phyloP scores from a whole-genome alignment of 2,888 invertebrate species.

The Idaea straminata region DNA sequence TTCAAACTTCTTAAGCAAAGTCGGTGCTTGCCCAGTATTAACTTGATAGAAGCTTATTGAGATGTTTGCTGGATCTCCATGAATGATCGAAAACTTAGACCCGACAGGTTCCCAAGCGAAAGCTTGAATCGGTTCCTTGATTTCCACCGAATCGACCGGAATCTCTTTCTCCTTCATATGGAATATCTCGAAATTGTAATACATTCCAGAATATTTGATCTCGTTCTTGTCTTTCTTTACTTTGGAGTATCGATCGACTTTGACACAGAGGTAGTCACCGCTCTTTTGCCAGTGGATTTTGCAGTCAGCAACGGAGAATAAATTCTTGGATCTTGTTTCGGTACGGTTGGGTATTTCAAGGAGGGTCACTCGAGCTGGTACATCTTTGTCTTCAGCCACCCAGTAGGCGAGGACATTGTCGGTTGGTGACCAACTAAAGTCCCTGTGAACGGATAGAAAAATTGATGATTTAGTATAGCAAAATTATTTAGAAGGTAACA shows the following conservation, averaged over 20 bases:
- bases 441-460: conserved; percentile 75
- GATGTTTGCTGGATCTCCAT: conserved; percentile 91
- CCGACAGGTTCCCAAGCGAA: conserved; percentile 99
- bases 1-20: conserved; percentile 92
- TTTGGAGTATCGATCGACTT: conserved; percentile 89
- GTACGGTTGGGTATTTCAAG: conserved; percentile 94
- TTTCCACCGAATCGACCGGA: conserved; percentile 98
- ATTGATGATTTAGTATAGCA: neutral
- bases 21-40: conserved; percentile 93
- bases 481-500: neutral
- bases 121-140: conserved; percentile 94
- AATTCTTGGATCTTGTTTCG: conserved; percentile 94
- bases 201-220: conserved; percentile 97
- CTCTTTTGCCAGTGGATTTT: conserved; percentile 99
- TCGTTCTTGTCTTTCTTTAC: conserved; percentile 96
- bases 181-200: conserved; percentile 99
- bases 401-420: conserved; percentile 98
- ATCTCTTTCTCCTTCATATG: conserved; percentile 98
- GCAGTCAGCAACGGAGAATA: conserved; percentile 98
- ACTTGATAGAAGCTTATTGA: conserved; percentile 94
- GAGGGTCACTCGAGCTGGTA: conserved; percentile 96
- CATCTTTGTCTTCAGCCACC: conserved; percentile 98
- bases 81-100: conserved; percentile 97
- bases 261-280: conserved; percentile 98
- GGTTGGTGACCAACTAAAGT: conserved; percentile 99